A percentile compares a stretch with the other conserved stretches of the same genome.
These are phyloP conservation scores for Pomatostomus ruficeps DNA, from an alignment of 2,113 vertebrate genomes.

Conservation along the genomic window DNA sequence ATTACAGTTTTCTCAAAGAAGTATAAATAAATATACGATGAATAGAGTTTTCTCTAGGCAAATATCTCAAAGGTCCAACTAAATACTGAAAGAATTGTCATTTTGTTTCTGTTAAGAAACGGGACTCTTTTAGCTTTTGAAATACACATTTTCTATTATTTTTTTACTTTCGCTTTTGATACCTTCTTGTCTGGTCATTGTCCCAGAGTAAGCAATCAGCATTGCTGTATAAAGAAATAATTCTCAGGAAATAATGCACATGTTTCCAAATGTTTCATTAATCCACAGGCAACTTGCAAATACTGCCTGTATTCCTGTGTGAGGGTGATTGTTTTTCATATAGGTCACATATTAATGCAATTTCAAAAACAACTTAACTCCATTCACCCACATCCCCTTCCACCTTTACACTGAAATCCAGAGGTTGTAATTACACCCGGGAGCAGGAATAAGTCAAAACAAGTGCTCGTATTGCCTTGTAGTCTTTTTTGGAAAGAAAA, in stretches of 20 bases:
- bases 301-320: neutral
- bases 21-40: neutral
- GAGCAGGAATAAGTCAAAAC: constrained; percentile 1
- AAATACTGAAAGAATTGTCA: neutral
- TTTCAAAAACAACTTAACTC: neutral
- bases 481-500: neutral
- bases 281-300: constrained; percentile 8
- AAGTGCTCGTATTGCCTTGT: neutral
- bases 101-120: neutral
- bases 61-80: neutral
- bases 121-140: neutral
- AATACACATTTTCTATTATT: neutral
- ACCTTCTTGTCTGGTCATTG: neutral
- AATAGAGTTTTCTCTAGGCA: neutral
- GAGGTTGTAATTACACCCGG: neutral
- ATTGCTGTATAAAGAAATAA: neutral
- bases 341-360: neutral
- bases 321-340: neutral
- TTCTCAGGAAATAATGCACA: neutral
- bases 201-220: neutral
- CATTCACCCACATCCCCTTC: neutral
- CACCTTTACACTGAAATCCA: neutral
- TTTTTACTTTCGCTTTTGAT: neutral
- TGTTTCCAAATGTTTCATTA: constrained; percentile 26
- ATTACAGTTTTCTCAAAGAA: neutral